A percentile compares a stretch with the other conserved stretches of the same genome.
These are phyloP conservation scores for Halictus rubicundus DNA, from an alignment of 1,140 invertebrate species.

Conservation along the genomic window DNA sequence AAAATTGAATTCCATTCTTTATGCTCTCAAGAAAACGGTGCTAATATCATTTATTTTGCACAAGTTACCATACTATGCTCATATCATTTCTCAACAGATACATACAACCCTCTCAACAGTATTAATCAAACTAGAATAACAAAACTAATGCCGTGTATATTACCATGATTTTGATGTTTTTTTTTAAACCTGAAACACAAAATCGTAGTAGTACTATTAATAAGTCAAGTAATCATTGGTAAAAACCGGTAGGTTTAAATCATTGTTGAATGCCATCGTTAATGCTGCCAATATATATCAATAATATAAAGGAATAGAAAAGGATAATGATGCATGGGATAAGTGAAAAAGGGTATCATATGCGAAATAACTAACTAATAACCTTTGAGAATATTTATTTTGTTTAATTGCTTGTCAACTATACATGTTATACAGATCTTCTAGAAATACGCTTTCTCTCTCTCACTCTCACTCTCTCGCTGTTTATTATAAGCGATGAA, in stretches of 20 bases:
- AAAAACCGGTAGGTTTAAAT: conserved; percentile 40
- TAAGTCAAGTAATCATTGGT: conserved; percentile 55
- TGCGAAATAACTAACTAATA: conserved; percentile 76
- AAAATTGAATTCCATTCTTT: conserved; percentile 4
- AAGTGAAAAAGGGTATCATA: conserved; percentile 62
- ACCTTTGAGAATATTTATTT: conserved; percentile 74
- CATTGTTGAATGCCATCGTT: conserved; percentile 34
- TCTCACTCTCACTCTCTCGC: conserved; percentile 74
- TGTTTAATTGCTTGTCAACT: conserved; percentile 74
- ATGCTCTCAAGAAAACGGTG: background rate
- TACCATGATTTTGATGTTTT: conserved; percentile 79
- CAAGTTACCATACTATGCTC: conserved; percentile 4
- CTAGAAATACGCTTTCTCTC: conserved; percentile 68
- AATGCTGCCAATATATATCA: conserved; percentile 50
- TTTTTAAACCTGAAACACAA: conserved; percentile 79
- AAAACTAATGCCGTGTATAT: conserved; percentile 76
- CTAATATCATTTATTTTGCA: background rate
- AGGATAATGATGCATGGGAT: conserved; percentile 62
- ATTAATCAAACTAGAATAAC: conserved; percentile 69
- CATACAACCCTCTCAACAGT: conserved; percentile 37
- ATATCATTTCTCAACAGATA: background rate
- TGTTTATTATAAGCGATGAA: conserved; percentile 59
- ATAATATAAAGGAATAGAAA: conserved; percentile 54
- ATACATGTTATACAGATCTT: conserved; percentile 76
- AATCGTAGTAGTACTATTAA: conserved; percentile 77